phyloP scores from a whole-genome alignment of 2,113 vertebrate genomes.

The Etia nguti region DNA sequence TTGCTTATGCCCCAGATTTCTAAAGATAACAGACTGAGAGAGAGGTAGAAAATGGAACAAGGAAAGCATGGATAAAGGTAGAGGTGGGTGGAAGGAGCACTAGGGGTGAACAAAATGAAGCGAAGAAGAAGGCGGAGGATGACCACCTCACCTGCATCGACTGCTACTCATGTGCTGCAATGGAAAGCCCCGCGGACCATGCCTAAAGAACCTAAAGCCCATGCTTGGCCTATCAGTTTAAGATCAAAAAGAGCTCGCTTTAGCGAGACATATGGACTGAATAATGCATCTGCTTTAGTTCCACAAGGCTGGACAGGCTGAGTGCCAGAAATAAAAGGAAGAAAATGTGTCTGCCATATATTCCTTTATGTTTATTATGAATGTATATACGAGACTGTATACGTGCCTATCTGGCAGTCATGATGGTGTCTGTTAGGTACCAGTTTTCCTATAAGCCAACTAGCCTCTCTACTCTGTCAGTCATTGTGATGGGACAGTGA shows the following conservation, averaged over 20 bases:
- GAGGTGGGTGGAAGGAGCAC: conserved; percentile 33
- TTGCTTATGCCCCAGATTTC: conserved; percentile 62
- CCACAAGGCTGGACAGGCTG: conserved; percentile 43
- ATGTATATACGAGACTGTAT: neutral
- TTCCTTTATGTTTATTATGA: conserved; percentile 1
- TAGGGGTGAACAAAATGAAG: conserved; percentile 45
- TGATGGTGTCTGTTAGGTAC: neutral
- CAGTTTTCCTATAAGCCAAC: conserved; percentile 2
- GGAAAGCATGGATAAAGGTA: conserved; percentile 60
- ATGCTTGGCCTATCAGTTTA: conserved; percentile 71
- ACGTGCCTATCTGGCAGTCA: neutral
- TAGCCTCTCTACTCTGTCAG: conserved; percentile 21
- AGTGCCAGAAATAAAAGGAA: conserved; percentile 15
- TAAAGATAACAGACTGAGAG: conserved; percentile 56
- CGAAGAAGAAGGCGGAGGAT: conserved; percentile 5
- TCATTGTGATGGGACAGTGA: conserved; percentile 41
- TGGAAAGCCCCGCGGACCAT: conserved; percentile 57
- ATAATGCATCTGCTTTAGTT: conserved; percentile 70
- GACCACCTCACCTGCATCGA: conserved; percentile 40
- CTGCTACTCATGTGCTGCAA: conserved; percentile 42
- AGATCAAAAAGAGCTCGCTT: conserved; percentile 70
- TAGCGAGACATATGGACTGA: conserved; percentile 70
- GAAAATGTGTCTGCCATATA: conserved; percentile 2
- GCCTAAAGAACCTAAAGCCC: conserved; percentile 66
- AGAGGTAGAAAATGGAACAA: conserved; percentile 63